Percentiles rank a stretch among this genome's conserved stretches.
Conservation (phyloP, 1,140 invertebrate species). For the Cheumatopsyche charites region DNA sequence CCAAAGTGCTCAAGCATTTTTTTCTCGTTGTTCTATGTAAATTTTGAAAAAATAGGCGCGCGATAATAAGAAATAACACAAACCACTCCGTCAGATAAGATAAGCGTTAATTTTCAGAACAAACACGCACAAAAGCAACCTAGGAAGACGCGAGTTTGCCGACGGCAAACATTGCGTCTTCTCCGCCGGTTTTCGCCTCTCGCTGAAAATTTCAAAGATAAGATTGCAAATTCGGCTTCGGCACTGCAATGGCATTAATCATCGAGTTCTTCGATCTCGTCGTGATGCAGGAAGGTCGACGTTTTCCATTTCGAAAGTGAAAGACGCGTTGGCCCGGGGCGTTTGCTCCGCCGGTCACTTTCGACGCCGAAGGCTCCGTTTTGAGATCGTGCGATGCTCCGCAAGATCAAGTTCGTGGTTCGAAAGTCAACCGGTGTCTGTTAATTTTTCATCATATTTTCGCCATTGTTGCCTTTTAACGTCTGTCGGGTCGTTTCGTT, state of each 20-base stretch:
- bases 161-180: conserved; percentile 6
- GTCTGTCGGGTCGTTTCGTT: too few species aligned
- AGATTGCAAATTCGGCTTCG: too few species aligned
- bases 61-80: conserved; percentile 23
- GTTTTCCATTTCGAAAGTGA: conserved; percentile 33
- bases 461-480: too few species aligned
- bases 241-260: neutral
- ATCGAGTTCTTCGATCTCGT: neutral
- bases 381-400: conserved; percentile 13
- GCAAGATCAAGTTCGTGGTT: conserved; percentile 28
- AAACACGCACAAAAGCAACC: conserved; percentile 25
- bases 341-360: conserved; percentile 9
- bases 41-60: conserved; percentile 12
- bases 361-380: conserved; percentile 4
- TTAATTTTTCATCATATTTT: too few species aligned
- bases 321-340: conserved; percentile 15
- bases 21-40: conserved; percentile 25
- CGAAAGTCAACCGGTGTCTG: neutral
- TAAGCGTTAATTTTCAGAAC: conserved; percentile 23
- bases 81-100: conserved; percentile 21
- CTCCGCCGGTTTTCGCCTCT: neutral
- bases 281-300: conserved; percentile 15
- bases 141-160: neutral
- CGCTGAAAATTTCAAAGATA: neutral
- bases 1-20: neutral